Base-by-base conservation (phyloP, 2,113 vertebrate species). In the Phasianus colchicus region DNA sequence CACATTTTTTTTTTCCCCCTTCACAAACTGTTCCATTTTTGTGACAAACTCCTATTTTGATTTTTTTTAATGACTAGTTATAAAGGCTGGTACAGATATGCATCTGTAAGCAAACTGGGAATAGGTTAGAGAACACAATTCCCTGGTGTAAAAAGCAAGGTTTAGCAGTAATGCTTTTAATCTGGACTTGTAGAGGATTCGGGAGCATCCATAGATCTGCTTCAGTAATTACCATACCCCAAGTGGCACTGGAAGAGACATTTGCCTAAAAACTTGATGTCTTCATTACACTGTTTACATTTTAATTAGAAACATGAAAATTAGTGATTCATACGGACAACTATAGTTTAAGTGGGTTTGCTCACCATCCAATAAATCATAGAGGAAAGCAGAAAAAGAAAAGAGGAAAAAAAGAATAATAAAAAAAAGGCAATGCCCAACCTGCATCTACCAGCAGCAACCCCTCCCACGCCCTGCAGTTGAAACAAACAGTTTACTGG, bases 251-350 rank as follows among this genome's bases (percentile, higher is more conserved):
- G 97, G 95, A 96, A 98, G 97, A 99, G 98, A 98, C 98, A 97
- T 98, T 99, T 99, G 98, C 98, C 98, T 99, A 99, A 99, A 99
- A 99, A 98, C 98, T 99, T 99, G 98, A 99, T 99, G 98, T 99
- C 99, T 99, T 99, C 98, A 99, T 99, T 99, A 99, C 97, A 98
- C 98, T 99, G 98, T 99, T 99, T 99, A 99, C 98, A 99, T 99
- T 99, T 99, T 99, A 99, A 99, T 99, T 99, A 99, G 99, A 98
- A 98, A 98, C 98, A 98, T 98, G 98, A 98, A 99, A 98, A 98
- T 98, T 98, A 98, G 97, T 97, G 97, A 98, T 98, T 98, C 97
- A 98, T 98, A 98, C 72, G 93, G 97, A 98, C 97, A 98, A 98
- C 97, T 98, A 96, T 97, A 96, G 98, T 98, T 98, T 98, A 97